Evolutionary conservation across 2,113 vertebrate genomes (phyloP).

Genomic region (Heliornis fulica): DNA sequence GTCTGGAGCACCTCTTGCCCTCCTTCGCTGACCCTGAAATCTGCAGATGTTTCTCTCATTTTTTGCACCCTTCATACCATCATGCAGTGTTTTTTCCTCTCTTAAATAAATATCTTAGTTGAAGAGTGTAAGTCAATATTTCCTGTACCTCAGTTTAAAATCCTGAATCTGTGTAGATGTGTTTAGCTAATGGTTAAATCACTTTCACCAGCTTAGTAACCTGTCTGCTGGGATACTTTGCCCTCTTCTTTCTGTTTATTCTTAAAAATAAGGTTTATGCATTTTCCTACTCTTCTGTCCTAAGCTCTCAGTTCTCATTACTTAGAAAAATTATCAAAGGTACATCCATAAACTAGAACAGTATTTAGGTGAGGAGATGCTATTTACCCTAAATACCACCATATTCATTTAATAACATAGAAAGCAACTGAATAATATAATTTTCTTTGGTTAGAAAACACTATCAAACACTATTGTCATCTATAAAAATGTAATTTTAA

Average conservation of each 20-base stretch:
- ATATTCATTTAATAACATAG: not conserved
- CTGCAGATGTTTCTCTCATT: not conserved
- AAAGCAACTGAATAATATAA: not conserved
- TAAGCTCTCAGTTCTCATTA: not conserved
- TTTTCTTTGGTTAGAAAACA: not conserved
- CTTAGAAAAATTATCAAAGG: not conserved
- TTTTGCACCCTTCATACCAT: not conserved
- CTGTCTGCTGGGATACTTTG: not conserved
- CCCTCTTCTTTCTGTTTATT: not conserved
- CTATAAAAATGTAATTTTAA: not conserved
- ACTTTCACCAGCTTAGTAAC: not conserved
- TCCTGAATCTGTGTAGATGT: not conserved
- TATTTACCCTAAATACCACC: not conserved
- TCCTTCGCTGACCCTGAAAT: not conserved
- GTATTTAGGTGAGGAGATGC: not conserved
- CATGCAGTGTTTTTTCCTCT: not conserved
- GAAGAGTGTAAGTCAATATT: not conserved
- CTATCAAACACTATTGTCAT: not conserved
- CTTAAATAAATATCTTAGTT: not conserved
- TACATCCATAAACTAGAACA: not conserved
- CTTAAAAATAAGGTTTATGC: not conserved
- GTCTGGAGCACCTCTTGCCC: not conserved
- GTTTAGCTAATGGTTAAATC: not conserved
- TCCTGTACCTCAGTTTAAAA: not conserved
- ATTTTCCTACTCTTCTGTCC: not conserved